Base-by-base conservation (phyloP, 2,888 invertebrate species). In the Macrophya alboannulata region DNA sequence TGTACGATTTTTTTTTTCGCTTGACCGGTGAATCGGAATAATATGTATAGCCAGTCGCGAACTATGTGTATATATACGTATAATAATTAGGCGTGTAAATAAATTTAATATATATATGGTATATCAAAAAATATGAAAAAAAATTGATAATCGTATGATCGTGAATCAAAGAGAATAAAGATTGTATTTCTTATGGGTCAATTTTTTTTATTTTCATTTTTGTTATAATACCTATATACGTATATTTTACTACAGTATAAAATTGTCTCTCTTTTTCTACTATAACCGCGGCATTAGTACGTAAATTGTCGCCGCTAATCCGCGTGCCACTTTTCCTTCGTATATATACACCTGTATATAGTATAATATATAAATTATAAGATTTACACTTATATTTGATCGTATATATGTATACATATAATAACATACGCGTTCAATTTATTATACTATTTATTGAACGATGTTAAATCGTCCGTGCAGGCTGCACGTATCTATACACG, bases 221-320 rank as follows among this genome's bases (percentile, higher is more conserved):
- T 55, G n/a, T 55, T 55, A n/a, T 51, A 6, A n/a, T n/a, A 1
- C 55, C 43, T 4, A 9, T 4, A 9, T n/a, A 55, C 31, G n/a
- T 8, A n/a, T 8, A 55, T 55, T 55, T n/a, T 55, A 55, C 55
- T 6, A n/a, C n/a, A n/a, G 55, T n/a, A 31, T 31, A 31, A n/a
- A 6, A 55, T 55, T 55, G n/a, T n/a, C 8, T 55, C n/a, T 55
- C 55, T 55, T 55, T 55, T 55, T 55, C n/a, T 55, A 51, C 15
- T 51, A 51, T n/a, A 55, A 8, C 8, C 6, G 55, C 17, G n/a
- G 62, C 12, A 21, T 31, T 62, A 21, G 25, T 25, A 25, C 21
- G 21, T 62, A 55, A 55, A 55, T 55, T 62, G 62, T 62, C 62
- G 25, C 55, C 55, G 62, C 25, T 62, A 62, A 62, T 31, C 62